Conservation (phyloP, 2,797 vertebrate genomes). For the Oreonectes daqikongensis region DNA sequence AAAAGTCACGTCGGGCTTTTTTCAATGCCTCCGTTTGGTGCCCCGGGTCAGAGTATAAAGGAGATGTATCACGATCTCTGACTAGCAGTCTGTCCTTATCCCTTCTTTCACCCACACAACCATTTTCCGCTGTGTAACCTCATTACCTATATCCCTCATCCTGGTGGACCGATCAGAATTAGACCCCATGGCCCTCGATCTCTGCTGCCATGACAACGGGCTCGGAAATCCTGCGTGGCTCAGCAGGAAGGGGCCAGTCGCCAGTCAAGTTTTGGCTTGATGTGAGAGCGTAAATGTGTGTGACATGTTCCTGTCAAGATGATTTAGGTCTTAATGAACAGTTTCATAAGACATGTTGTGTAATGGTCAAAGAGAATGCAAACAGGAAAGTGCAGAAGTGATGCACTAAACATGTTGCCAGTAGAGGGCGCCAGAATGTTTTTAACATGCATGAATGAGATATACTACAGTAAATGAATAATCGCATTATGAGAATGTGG, state of each 20-base stretch:
- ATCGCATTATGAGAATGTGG: conserved; percentile 5
- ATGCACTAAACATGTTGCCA: background rate
- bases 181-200: background rate
- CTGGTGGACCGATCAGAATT: conserved; percentile 11
- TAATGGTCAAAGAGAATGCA: background rate
- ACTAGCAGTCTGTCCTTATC: background rate
- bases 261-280: background rate
- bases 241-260: background rate
- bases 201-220: conserved; percentile 19
- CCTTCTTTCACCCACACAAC: background rate
- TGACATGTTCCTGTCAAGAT: background rate
- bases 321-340: background rate
- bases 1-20: background rate
- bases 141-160: conserved; percentile 12
- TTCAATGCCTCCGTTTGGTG: background rate
- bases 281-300: background rate
- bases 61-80: background rate
- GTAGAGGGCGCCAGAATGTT: conserved; percentile 24
- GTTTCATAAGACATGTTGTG: background rate
- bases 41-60: conserved; percentile 6
- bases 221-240: background rate
- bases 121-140: conserved; percentile 39
- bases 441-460: background rate
- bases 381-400: background rate
- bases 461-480: background rate